Conservation (phyloP, 2,113 vertebrate genomes). For the Chionodraco myersi region DNA sequence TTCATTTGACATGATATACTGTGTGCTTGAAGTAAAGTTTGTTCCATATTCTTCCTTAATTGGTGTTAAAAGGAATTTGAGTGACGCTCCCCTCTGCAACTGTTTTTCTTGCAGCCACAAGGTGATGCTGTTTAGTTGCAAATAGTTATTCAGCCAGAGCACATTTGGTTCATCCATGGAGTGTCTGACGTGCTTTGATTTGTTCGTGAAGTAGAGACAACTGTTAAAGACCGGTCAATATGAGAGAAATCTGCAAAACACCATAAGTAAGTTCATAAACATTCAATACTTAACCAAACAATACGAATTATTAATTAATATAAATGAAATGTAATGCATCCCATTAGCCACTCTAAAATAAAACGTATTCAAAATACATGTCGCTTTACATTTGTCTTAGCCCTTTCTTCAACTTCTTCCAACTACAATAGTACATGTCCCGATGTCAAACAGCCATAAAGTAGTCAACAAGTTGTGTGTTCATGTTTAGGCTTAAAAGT, state of each 20-base stretch:
- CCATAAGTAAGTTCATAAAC: not conserved
- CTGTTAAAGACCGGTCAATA: not conserved
- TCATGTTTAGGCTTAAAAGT: not conserved
- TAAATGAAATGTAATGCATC: not conserved
- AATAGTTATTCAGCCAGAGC: slow-evolving; percentile 6
- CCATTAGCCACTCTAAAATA: not conserved
- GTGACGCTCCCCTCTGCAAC: not conserved
- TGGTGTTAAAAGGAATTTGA: not conserved
- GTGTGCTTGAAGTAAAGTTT: not conserved
- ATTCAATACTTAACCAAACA: not conserved
- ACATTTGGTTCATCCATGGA: no score
- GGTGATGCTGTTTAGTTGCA: slow-evolving; percentile 62
- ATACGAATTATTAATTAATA: not conserved
- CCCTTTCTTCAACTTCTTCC: not conserved
- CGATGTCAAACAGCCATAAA: not conserved
- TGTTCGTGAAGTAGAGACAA: not conserved
- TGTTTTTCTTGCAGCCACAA: slow-evolving; percentile 65
- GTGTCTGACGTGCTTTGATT: not conserved
- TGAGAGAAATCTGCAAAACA: not conserved
- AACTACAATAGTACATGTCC: not conserved
- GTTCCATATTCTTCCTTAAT: not conserved
- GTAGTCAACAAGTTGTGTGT: not conserved
- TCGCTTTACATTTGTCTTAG: not conserved
- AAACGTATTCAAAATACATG: no score
- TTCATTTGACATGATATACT: slow-evolving; percentile 15